Evolutionary conservation across 64 coral and sea anemone species (phyloP).

Genomic region (Anthopleura sola): DNA sequence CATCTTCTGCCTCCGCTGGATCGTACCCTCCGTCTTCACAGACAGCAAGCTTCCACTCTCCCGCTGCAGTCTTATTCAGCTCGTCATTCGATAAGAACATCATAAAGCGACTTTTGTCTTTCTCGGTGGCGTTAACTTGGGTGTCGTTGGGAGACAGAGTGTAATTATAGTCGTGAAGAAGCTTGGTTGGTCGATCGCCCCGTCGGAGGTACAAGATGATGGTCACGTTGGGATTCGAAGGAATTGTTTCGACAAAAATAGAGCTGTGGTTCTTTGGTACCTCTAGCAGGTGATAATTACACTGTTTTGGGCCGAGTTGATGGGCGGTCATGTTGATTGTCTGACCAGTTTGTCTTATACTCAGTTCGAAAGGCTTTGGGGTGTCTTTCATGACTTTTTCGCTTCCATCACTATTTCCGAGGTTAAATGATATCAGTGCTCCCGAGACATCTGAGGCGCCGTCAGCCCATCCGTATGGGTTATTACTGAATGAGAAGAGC

Average conservation of each 20-base stretch:
- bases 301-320: not conserved
- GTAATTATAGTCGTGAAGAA: not conserved
- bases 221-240: not conserved
- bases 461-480: constrained; percentile 23
- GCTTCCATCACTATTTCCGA: constrained; percentile 10
- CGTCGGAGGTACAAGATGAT: not conserved
- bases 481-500: constrained; percentile 1
- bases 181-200: not conserved
- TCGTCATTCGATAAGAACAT: constrained; percentile 68
- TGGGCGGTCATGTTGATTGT: not conserved
- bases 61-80: constrained; percentile 73
- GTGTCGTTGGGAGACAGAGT: constrained; percentile 30
- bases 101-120: constrained; percentile 21
- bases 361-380: constrained; percentile 35
- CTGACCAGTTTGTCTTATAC: constrained; percentile 9
- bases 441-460: constrained; percentile 40
- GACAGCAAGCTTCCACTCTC: constrained; percentile 45
- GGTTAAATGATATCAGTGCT: constrained; percentile 17
- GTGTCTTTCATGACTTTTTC: constrained; percentile 25
- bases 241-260: constrained; percentile 42
- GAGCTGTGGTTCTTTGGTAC: constrained; percentile 69
- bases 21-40: not conserved
- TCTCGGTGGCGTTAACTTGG: not conserved
- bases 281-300: constrained; percentile 21
- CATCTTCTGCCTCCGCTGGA: not conserved